These are phyloP conservation scores for Lasioglossum figueresi DNA, from an alignment of 2,888 invertebrate genomes.

Conservation along the genomic window DNA sequence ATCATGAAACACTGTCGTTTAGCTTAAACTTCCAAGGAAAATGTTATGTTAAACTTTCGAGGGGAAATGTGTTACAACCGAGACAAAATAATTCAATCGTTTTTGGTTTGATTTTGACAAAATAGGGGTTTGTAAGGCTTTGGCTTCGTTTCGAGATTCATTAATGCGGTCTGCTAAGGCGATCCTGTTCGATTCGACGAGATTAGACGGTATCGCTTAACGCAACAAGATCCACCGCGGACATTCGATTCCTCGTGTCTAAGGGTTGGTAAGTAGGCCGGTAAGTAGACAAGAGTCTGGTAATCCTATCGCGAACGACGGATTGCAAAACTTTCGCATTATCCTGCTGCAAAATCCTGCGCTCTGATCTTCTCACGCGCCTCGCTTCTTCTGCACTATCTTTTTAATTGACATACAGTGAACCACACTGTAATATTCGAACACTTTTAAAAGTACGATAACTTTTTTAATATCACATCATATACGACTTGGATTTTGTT, in stretches of 20 bases:
- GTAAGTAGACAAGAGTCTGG: conserved; percentile 69
- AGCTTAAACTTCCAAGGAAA: background rate
- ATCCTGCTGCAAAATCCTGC: conserved; percentile 38
- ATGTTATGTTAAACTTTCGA: background rate
- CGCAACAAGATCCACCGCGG: conserved; percentile 73
- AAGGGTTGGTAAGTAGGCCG: conserved; percentile 71
- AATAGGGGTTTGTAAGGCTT: background rate
- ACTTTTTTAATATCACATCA: too few relatives aligned
- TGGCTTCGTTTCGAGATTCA: conserved; percentile 32
- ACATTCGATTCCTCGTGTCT: conserved; percentile 73
- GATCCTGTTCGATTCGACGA: conserved; percentile 33
- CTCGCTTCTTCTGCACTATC: conserved; percentile 21
- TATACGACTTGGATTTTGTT: too few relatives aligned
- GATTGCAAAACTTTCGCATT: conserved; percentile 58
- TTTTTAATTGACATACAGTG: background rate
- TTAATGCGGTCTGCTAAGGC: conserved; percentile 32
- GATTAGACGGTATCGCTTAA: conserved; percentile 68
- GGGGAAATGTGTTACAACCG: background rate
- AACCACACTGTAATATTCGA: too few relatives aligned
- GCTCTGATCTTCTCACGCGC: conserved; percentile 31
- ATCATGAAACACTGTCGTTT: background rate
- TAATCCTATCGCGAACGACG: conserved; percentile 73
- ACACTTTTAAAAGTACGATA: too few relatives aligned
- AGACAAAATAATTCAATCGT: background rate
- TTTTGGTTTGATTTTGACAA: background rate